Evolutionary conservation across 1,140 invertebrate species (phyloP).

Genomic region (Leptestheria dahalacensis): DNA sequence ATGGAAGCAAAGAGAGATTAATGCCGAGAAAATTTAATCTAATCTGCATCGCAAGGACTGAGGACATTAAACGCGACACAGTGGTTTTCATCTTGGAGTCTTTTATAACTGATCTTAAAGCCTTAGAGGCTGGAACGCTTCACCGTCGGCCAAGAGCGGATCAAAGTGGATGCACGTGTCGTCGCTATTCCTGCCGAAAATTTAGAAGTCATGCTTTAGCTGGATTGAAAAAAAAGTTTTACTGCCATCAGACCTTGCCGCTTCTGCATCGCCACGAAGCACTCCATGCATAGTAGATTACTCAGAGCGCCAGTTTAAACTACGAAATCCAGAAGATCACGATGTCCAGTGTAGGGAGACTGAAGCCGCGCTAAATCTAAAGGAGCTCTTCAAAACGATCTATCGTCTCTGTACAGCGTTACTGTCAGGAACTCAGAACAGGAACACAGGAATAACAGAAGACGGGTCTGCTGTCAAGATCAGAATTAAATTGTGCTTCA

Average conservation of each 20-base stretch:
- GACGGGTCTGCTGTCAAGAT: too few species aligned
- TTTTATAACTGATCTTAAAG: neutral
- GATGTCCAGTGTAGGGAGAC: neutral
- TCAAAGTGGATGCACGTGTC: neutral
- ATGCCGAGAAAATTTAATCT: neutral
- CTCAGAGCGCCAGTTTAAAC: neutral
- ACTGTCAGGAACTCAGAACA: too few species aligned
- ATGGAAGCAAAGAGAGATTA: neutral
- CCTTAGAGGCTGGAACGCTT: neutral
- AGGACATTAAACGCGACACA: neutral
- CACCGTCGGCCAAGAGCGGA: too few species aligned
- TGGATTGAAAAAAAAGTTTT: neutral
- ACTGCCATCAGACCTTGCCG: neutral
- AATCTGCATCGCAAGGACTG: neutral
- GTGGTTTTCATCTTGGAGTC: neutral
- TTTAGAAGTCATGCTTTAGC: neutral
- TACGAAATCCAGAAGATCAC: neutral
- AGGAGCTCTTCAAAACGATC: neutral
- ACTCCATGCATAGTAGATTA: neutral
- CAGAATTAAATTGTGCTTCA: too few species aligned
- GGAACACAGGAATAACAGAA: too few species aligned
- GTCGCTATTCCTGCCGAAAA: neutral
- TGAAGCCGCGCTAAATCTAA: neutral
- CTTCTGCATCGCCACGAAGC: neutral
- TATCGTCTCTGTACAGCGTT: neutral